phyloP scores from a whole-genome alignment of 2,797 vertebrate species.

The Valencia hispanica region DNA sequence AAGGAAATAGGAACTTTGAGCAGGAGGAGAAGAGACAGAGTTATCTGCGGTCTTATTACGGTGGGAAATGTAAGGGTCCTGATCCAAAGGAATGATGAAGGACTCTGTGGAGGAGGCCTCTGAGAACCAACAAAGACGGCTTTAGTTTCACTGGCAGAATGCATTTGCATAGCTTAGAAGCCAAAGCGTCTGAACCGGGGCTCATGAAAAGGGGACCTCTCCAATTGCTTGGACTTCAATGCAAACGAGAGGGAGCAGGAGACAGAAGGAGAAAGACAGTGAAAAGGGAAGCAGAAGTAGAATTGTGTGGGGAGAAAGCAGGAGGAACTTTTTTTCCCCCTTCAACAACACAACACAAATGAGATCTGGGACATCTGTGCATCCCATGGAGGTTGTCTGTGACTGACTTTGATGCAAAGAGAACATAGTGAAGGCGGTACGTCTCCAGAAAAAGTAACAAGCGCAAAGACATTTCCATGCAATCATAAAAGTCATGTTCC shows the following conservation, averaged over 20 bases:
- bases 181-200: slow-evolving; percentile 81
- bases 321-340: slow-evolving; percentile 54
- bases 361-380: slow-evolving; percentile 66
- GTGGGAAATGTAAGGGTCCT: slow-evolving; percentile 80
- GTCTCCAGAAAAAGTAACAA: slow-evolving; percentile 53
- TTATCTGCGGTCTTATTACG: slow-evolving; percentile 77
- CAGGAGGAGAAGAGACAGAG: slow-evolving; percentile 62
- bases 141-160: slow-evolving; percentile 83
- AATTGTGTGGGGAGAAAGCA: slow-evolving; percentile 23
- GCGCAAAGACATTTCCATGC: slow-evolving; percentile 30
- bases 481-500: slow-evolving; percentile 45
- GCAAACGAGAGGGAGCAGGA: slow-evolving; percentile 61
- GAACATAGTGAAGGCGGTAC: slow-evolving; percentile 54
- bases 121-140: slow-evolving; percentile 83
- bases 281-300: slow-evolving; percentile 28
- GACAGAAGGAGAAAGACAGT: slow-evolving; percentile 27
- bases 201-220: slow-evolving; percentile 81
- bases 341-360: slow-evolving; percentile 51
- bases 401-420: slow-evolving; percentile 68
- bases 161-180: slow-evolving; percentile 87
- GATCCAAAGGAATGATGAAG: slow-evolving; percentile 83
- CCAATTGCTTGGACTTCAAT: slow-evolving; percentile 79
- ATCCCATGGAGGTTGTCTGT: slow-evolving; percentile 59
- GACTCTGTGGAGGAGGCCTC: slow-evolving; percentile 81
- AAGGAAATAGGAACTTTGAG: slow-evolving; percentile 20